Base-by-base conservation (phyloP, 2,113 vertebrate species). In the Perca fluviatilis region DNA sequence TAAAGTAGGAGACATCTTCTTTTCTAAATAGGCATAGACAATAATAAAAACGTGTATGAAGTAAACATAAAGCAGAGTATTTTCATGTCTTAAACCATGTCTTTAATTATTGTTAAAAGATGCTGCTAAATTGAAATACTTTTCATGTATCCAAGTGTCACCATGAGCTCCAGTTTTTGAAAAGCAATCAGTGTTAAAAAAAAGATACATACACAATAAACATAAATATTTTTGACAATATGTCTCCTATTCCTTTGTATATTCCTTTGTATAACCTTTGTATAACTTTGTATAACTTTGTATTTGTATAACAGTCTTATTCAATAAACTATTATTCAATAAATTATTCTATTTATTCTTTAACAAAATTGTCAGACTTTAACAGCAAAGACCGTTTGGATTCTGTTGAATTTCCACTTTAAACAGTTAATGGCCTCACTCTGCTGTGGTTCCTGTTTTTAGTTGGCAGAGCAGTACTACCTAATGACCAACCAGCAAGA, bases 161-260 rank as follows among this genome's bases (percentile, higher is more conserved):
- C 51, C 15, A 57, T 60, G 14, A 14, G 49, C 47, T 49, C 2
- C 10, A 60, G 27, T 13, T 60, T 71, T 56, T 23, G 1, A 36
- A 54, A 69, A 36, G n/a, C 21, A 56, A 33, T 25, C 33, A 14
- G 25, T 43, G 18, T 51, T 13, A 49, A 43, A 71, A 5, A 23
- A 36, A 33, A 74, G 18, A 30, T 33, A n/a, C 9, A 36, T 25
- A 15, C 57, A 30, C 15, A 74, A 74, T 74, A 63, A 75, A 65
- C 49, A 27, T 12, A 46, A 3, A 54, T 67, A 7, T 7, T 2
- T n/a, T 36, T 25, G 7, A 43, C 4, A 27, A 18, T 8, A 43
- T 12, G n/a, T 60, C 21, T 74, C 7, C 5, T 72, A 46, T 33
- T 19, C 0, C 11, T 27, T 27, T 27, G 27, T 27, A 27, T 27